Base-by-base conservation (phyloP, 2,113 vertebrate species). In the Geothlypis trichas region DNA sequence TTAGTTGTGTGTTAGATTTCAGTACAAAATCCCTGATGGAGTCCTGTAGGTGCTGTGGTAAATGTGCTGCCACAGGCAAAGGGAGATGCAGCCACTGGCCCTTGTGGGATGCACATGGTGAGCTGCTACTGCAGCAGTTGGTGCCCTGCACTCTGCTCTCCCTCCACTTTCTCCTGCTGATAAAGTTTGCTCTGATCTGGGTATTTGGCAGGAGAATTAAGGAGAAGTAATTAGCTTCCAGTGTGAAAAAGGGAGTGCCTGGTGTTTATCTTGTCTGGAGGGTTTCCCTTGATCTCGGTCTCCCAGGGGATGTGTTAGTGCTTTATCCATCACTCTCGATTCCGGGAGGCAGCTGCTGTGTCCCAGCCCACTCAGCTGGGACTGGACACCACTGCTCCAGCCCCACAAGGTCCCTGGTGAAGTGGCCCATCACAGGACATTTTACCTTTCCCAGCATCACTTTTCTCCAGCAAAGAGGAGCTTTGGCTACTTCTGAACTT, bases 121-220 rank as follows among this genome's bases (percentile, higher is more conserved):
- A 85, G 47, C 31, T 65, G 78, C 69, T 94, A 16, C 54, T 15
- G 9, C 7, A 6, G 88, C 3, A 2, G 11, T 46, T 18, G 1
- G 15, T 47, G 92, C 84, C 86, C 84, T 80, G 85, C 8, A 0
- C 62, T 10, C 75, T 71, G 62, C 88, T 77, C 81, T 49, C 81
- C 69, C 91, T 82, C 82, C 77, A 22, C 94, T 95, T 95, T 95
- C 95, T 79, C 85, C 88, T 33, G 83, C 87, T 69, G 90, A 82
- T 73, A 94, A 66, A 27, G 59, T 84, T 94, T 85, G 84, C 86
- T 94, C 92, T 84, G 92, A 90, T 78, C 91, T 19, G 83, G 78
- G 73, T 76, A 22, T 65, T 90, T 96, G 95, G 96, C 96, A 93
- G 95, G 66, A 94, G 89, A 94, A 76, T 46, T 94, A 93, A 96